Evolutionary conservation across 2,888 invertebrate species (phyloP).

Genomic region (Actias luna): DNA sequence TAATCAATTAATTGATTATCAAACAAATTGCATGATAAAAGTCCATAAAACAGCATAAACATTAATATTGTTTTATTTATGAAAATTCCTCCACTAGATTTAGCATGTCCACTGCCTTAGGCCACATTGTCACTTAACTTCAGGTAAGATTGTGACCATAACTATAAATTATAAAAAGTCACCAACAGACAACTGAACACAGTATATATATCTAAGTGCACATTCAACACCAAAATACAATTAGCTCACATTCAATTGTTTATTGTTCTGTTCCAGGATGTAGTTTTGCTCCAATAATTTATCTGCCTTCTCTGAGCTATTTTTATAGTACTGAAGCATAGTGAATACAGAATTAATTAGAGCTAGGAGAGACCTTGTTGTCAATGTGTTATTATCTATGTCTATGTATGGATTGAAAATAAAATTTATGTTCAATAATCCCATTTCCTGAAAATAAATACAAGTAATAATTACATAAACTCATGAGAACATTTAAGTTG

Average conservation of each 20-base stretch:
- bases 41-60: too few relatives aligned
- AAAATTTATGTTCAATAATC: conserved; percentile 62
- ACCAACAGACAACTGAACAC: too few relatives aligned
- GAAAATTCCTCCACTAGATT: too few relatives aligned
- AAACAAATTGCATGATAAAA: too few relatives aligned
- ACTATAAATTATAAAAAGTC: too few relatives aligned
- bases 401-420: conserved; percentile 69
- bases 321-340: conserved; percentile 61
- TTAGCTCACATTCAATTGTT: conserved; percentile 62
- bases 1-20: too few relatives aligned
- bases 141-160: too few relatives aligned
- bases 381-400: conserved; percentile 44
- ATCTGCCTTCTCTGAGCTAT: conserved; percentile 51
- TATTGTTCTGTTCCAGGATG: conserved; percentile 62
- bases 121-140: too few relatives aligned
- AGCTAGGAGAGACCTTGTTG: conserved; percentile 56
- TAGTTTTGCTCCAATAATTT: conserved; percentile 61
- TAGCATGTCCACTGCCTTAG: too few relatives aligned
- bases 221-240: too few relatives aligned
- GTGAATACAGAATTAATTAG: conserved; percentile 68
- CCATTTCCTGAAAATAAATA: conserved; percentile 57
- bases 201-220: too few relatives aligned
- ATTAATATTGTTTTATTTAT: too few relatives aligned
- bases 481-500: background rate
- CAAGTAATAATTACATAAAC: background rate